Evolutionary conservation across 2,113 vertebrate species (phyloP).

Genomic region (Grantiella picta): DNA sequence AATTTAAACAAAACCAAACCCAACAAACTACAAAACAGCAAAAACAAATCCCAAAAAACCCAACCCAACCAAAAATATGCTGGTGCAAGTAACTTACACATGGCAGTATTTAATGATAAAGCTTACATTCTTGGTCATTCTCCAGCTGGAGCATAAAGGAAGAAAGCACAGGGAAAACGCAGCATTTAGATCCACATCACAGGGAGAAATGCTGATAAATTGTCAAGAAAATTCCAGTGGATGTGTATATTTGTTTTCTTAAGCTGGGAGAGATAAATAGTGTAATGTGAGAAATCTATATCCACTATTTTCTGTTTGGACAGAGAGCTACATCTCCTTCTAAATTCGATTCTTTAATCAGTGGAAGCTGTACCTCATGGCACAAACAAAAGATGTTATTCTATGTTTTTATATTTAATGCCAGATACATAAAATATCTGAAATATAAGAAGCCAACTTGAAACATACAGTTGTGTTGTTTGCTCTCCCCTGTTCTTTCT

Average conservation of each 20-base stretch:
- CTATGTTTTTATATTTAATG: background rate
- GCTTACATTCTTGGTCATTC: background rate
- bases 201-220: constrained; percentile 18
- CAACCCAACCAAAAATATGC: background rate
- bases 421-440: background rate
- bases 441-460: background rate
- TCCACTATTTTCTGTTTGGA: background rate
- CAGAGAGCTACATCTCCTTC: background rate
- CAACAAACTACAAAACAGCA: background rate
- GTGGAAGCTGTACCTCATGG: background rate
- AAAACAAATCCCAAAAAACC: background rate
- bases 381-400: background rate
- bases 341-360: background rate
- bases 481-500: background rate
- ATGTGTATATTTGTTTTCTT: constrained; percentile 34
- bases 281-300: constrained; percentile 15
- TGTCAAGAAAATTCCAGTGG: constrained; percentile 26
- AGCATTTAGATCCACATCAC: background rate
- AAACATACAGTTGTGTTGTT: background rate
- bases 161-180: background rate
- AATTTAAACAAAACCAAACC: background rate
- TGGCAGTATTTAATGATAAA: background rate
- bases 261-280: background rate
- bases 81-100: background rate
- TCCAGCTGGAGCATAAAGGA: background rate